Evolutionary conservation across 1,140 invertebrate genomes (phyloP), one percentile per base, ranked within the genome.

Genomic region (Pachypeltis micranthus): DNA sequence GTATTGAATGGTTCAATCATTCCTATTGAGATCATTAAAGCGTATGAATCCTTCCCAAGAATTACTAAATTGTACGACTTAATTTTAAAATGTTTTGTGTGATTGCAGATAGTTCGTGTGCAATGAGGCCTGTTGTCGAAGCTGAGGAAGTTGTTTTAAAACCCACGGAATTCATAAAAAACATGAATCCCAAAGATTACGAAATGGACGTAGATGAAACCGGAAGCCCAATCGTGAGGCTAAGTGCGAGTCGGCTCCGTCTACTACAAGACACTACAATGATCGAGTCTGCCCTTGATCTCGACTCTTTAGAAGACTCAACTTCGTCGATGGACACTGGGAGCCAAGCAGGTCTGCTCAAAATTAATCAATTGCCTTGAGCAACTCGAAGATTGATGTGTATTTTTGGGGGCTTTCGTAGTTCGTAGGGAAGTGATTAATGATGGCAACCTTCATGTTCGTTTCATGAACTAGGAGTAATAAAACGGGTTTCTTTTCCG

Each of bases 221-320:
- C 14, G 47, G 61, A 1, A 54, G 60, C 12, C 29, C 58, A 2
- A 27, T 64, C 25, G 63, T 65, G 10, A 66, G 64, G n/a, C 27
- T 71, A 12, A 78, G 76, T 65, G 82, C 83, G 1, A 86, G 82
- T 69, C 79, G 83, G 66, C 76, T 90, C 68, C 78, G 83, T 66
- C 74, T 90, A 65, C 76, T 90, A 62, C 86, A 88, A 68, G 86
- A 89, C 72, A 88, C 86, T 16, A 90, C 88, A 3, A 90, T 91
- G 88, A 90, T 90, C 69, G 87, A 90, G 69, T 88, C 87, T 25
- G 88, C 88, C 10, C 76, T 91, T 61, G 89, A 92, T 77, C 78
- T 91, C 62, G 90, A 92, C 74, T 88, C 87, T 63, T 74, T 88
- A 59, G 84, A 86, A 71, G 86, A 83, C 51, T 79, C 81, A 0